Percentiles rank a stretch among this genome's conserved stretches.
Conservation (phyloP, 2,113 vertebrate species). For the Stomatorhinus ivindoensis region DNA sequence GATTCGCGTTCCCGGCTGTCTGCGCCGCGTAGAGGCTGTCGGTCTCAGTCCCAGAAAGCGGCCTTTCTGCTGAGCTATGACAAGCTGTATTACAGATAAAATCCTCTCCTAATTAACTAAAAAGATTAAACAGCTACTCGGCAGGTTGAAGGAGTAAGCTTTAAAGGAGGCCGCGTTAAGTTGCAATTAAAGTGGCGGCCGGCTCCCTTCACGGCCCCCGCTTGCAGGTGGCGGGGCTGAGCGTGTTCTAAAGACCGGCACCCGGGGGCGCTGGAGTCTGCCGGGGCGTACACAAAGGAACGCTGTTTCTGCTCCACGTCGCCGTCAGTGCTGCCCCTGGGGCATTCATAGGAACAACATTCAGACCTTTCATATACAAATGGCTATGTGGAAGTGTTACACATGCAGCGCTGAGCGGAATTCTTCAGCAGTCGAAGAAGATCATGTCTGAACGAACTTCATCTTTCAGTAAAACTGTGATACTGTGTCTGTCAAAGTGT, state of each 20-base stretch:
- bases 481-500: neutral
- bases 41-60: neutral
- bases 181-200: neutral
- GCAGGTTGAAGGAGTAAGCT: neutral
- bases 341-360: neutral
- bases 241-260: neutral
- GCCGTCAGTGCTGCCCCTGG: neutral
- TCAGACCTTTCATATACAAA: neutral
- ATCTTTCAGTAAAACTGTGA: neutral
- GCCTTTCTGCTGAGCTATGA: neutral
- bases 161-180: neutral
- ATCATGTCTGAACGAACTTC: neutral
- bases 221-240: neutral
- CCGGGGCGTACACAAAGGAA: neutral
- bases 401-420: neutral
- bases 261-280: neutral
- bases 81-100: neutral
- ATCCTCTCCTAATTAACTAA: conserved; percentile 5
- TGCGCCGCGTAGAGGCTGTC: neutral
- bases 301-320: neutral
- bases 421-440: neutral
- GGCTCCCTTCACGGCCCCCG: neutral
- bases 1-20: neutral
- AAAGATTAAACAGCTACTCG: neutral
- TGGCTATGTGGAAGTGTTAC: neutral